phyloP scores from a whole-genome alignment of 2,113 vertebrate species.

The Notiomystis cincta region DNA sequence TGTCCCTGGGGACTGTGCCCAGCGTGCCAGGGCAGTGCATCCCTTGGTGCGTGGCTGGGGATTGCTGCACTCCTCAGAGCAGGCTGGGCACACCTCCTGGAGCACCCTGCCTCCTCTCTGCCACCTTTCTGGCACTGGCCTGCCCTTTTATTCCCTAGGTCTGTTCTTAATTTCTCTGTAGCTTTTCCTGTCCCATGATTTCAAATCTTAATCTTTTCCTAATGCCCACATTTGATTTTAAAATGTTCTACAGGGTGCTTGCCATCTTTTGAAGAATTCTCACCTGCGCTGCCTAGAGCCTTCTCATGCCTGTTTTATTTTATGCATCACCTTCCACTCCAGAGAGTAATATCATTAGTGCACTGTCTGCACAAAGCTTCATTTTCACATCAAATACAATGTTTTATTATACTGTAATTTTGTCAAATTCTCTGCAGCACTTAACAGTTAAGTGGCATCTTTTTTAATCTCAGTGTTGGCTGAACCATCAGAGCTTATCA shows the following conservation, averaged over 20 bases:
- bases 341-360: not conserved
- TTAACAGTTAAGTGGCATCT: not conserved
- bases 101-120: rapidly evolving
- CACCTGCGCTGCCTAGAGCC: not conserved
- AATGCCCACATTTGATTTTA: not conserved
- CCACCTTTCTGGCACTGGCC: not conserved
- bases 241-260: not conserved
- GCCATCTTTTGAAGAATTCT: not conserved
- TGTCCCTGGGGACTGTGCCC: not conserved
- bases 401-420: not conserved
- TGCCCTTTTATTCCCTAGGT: not conserved
- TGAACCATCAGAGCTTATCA: not conserved
- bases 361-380: not conserved
- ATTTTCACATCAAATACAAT: not conserved
- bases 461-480: not conserved
- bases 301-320: not conserved
- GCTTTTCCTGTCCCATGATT: not conserved
- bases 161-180: not conserved
- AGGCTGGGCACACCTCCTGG: rapidly evolving
- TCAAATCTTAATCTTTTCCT: not conserved
- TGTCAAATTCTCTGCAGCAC: not conserved
- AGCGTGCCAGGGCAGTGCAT: not conserved
- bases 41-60: rapidly evolving
- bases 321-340: not conserved
- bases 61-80: not conserved